phyloP scores from a whole-genome alignment of 2,888 invertebrate genomes.

The Tachina lurida region DNA sequence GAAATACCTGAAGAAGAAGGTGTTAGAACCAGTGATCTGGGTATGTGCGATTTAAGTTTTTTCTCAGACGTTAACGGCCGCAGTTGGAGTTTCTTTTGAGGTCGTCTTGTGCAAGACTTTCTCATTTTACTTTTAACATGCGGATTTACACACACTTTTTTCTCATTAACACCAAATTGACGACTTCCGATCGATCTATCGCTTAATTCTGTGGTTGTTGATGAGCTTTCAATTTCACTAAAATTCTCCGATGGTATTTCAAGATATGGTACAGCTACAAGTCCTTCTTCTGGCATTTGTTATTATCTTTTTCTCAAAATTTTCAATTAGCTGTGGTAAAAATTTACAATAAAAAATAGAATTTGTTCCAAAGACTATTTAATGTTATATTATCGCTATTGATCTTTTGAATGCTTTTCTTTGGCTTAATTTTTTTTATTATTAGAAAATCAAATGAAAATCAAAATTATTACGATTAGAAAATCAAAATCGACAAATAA shows the following conservation, averaged over 20 bases:
- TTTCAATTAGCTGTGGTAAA: neutral
- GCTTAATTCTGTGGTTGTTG: slow-evolving; percentile 37
- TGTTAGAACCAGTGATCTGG: slow-evolving; percentile 72
- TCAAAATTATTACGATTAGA: too few relatives aligned
- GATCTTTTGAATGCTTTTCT: slow-evolving; percentile 1
- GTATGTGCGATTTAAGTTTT: slow-evolving; percentile 67
- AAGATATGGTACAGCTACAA: slow-evolving; percentile 62
- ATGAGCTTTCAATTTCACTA: slow-evolving; percentile 63
- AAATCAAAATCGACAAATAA: too few relatives aligned
- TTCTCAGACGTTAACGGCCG: slow-evolving; percentile 61
- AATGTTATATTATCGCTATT: neutral
- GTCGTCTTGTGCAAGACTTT: slow-evolving; percentile 53
- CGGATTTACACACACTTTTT: neutral
- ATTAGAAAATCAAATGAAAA: too few relatives aligned
- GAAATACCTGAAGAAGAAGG: slow-evolving; percentile 76
- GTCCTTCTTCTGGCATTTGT: slow-evolving; percentile 72
- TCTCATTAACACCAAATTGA: neutral
- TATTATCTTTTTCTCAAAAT: neutral
- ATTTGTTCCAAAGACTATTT: neutral
- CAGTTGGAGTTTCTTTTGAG: slow-evolving; percentile 54
- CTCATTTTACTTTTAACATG: slow-evolving; percentile 59
- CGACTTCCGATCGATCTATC: slow-evolving; percentile 59
- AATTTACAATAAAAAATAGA: slow-evolving; percentile 54
- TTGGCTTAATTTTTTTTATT: neutral
- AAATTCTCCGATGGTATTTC: slow-evolving; percentile 59